Conservation (phyloP, 2,113 vertebrate species). For the Brachionichthys hirsutus region DNA sequence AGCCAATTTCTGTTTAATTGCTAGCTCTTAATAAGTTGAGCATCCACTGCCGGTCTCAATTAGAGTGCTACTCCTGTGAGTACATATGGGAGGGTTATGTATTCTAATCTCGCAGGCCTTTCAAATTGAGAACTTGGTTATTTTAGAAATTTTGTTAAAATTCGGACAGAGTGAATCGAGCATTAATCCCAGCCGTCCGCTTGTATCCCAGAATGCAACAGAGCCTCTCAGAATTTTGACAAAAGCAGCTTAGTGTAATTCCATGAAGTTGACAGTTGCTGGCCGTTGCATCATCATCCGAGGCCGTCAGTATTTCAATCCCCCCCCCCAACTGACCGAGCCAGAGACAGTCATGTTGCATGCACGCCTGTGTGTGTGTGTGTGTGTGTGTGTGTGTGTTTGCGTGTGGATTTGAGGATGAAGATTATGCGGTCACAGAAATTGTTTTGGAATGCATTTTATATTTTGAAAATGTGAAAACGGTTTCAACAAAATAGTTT, state of each 20-base stretch:
- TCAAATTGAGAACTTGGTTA: conserved; percentile 36
- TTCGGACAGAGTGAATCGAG: conserved; percentile 29
- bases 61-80: conserved; percentile 48
- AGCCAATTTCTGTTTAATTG: conserved; percentile 52
- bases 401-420: conserved; percentile 2
- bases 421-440: background rate
- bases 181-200: conserved; percentile 53
- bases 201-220: conserved; percentile 52
- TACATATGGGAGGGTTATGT: conserved; percentile 36
- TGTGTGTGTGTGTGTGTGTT: conserved; percentile 4
- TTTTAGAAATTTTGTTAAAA: conserved; percentile 35
- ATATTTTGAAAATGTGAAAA: conserved; percentile 12
- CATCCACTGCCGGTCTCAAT: conserved; percentile 55
- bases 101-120: conserved; percentile 24
- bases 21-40: conserved; percentile 53
- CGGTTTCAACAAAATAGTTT: conserved; percentile 7
- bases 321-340: conserved; percentile 29
- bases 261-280: conserved; percentile 70
- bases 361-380: conserved; percentile 7
- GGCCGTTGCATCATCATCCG: conserved; percentile 72
- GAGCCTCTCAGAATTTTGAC: conserved; percentile 62
- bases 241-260: conserved; percentile 72
- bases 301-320: conserved; percentile 57
- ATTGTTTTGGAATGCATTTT: conserved; percentile 7
- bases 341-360: conserved; percentile 28